Evolutionary conservation across 2,797 vertebrate species (phyloP).

Genomic region (Rhabdomys pumilio): DNA sequence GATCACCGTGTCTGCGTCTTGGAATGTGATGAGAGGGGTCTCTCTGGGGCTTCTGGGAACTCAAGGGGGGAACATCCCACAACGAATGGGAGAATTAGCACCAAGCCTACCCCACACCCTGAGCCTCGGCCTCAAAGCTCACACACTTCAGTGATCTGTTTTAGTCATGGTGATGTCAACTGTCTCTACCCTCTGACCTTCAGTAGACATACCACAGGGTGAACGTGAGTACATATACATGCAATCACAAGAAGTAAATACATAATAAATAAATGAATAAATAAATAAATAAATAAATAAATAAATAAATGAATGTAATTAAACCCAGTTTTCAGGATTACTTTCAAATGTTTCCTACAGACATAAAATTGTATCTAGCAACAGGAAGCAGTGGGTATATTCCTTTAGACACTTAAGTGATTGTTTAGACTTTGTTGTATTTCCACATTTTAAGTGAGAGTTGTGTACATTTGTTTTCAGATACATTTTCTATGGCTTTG

Average conservation of each 20-base stretch:
- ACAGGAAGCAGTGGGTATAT: not conserved
- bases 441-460: not conserved
- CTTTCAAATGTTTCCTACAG: not conserved
- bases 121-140: too few relatives aligned
- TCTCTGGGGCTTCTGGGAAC: too few relatives aligned
- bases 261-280: not conserved
- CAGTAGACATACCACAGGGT: not conserved
- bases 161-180: too few relatives aligned
- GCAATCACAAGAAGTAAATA: not conserved
- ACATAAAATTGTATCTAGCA: not conserved
- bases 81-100: too few relatives aligned
- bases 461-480: slow-evolving; percentile 36
- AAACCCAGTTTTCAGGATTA: not conserved
- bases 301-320: not conserved
- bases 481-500: slow-evolving; percentile 10
- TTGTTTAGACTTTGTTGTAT: slow-evolving; percentile 1
- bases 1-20: not conserved
- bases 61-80: too few relatives aligned
- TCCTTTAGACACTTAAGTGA: not conserved
- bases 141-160: too few relatives aligned
- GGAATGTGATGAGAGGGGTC: too few relatives aligned
- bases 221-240: not conserved
- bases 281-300: not conserved
- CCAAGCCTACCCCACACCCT: too few relatives aligned
- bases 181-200: not conserved